Base-by-base conservation (phyloP, 2,113 vertebrate species). In the Ardeotis arabs region DNA sequence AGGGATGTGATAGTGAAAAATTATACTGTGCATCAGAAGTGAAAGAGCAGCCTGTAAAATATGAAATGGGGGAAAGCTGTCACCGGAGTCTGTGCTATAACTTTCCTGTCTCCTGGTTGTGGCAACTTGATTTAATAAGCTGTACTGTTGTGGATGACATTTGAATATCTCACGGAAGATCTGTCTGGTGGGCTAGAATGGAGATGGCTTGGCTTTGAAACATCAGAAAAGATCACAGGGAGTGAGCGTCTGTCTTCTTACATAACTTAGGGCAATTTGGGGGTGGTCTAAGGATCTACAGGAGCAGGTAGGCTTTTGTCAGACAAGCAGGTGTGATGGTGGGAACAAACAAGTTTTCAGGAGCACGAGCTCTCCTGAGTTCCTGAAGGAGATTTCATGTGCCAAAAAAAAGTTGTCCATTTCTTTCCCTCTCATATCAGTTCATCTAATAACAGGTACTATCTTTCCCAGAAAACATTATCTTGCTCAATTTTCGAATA, bases 181-280 rank as follows among this genome's bases (percentile, higher is more conserved):
- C 4, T 35, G 16, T 55, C 44, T 76, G 25, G 19, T 72, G 58
- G 45, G 44, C 33, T 64, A 3, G 28, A 52, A 15, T 18, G 67
- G 68, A 74, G 35, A 14, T 66, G 29, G 23, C 27, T 44, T 56
- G 22, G 33, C 35, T 73, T 59, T 25, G 35, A 56, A 64, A 19
- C 45, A 11, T 52, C 55, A 37, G 21, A 12, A 31, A 56, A 55
- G 22, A 21, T 21, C 25, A 17, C 5, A 41, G 5, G 41, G 33
- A 39, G 21, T 33, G 39, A 3, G 10, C 4, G 12, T 37, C 17
- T 45, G 12, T 47, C 31, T 23, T 56, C 33, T 56, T 37, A 14
- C 1, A 1, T 49, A 60, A 33, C 22, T 50, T 62, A 3, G 0
- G 28, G 41, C 33, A 45, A 3, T 72, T 58, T 44, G 31, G n/a